phyloP scores from a whole-genome alignment of 53 echinoderm and acorn worm genomes.

The Astropecten irregularis region DNA sequence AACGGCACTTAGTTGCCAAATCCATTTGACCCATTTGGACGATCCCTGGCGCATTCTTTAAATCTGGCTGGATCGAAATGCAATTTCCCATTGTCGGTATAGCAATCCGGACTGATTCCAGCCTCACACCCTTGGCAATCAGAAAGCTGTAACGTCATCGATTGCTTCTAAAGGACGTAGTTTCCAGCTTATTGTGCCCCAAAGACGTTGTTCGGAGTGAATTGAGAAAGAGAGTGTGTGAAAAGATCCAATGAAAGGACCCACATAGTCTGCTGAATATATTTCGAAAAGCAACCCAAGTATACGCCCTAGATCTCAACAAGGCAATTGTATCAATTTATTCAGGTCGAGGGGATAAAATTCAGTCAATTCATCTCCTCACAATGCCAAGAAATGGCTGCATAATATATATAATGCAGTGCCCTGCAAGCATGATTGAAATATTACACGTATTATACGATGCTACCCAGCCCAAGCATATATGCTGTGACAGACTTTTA shows the following conservation, averaged over 20 bases:
- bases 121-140: background rate
- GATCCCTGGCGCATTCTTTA: background rate
- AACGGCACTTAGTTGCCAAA: background rate
- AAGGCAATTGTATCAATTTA: background rate
- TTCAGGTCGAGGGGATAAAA: no score
- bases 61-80: slow-evolving; percentile 14
- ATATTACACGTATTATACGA: no score
- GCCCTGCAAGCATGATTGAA: no score
- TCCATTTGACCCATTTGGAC: background rate
- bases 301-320: no score
- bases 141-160: background rate
- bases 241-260: background rate
- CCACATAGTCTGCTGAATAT: no score
- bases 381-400: no score
- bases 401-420: no score
- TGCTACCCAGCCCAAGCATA: no score
- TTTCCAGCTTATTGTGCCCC: background rate
- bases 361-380: no score
- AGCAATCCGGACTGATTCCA: slow-evolving; percentile 10
- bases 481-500: no score
- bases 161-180: slow-evolving; percentile 4
- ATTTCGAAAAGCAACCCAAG: no score
- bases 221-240: no score
- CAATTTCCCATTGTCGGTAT: slow-evolving; percentile 26
- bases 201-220: background rate